Evolutionary conservation across 1,140 invertebrate genomes (phyloP), one percentile per base, ranked within the genome.

Genomic region (Euborellia annulipes): DNA sequence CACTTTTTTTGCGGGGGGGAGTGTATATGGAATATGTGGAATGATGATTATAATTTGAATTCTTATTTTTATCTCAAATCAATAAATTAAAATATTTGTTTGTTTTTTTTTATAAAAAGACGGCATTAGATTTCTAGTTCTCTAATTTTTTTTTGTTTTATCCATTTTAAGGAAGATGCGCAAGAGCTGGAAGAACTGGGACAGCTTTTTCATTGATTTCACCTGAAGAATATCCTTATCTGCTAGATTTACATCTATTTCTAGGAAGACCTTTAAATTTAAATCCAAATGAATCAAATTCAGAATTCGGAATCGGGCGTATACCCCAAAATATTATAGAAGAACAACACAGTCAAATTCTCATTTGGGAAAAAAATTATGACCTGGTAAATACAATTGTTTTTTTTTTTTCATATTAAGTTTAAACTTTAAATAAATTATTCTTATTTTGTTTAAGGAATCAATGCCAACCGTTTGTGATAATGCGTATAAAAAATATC

Each of bases 201-300:
- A 82, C 74, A 6, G 89, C 94, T 0, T 92, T 82, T 58, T 95
- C 87, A 7, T 71, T 99, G 36, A 68, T 98, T 19, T 66, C 80
- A 1, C 75, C 78, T 0, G 94, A 98, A 54, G 96, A 99, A 62
- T 69, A 88, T 18, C 76, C 94, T 1, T 92, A 93, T 63, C 64
- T 98, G 1, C 57, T 97, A 21, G 94, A 98, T 68, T 67, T 98
- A 18, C 85, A 95, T 60, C 67, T 98, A 32, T 99, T 98, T 63
- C 70, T 98, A 14, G 89, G 86, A 16, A 71, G 80, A 20, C 69
- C 79, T 3, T 63, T 94, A 1, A 69, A 70, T 34, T 62, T 76
- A 22, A 69, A 79, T 18, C 68, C 70, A 32, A 56, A 64, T 2
- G 46, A 60, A 3, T 11, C 14, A 39, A 38, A 44, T 50, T 60